Percentiles rank a stretch among this genome's conserved stretches.
phyloP scores from a whole-genome alignment of 2,888 invertebrate species.

The Protodeltote pygarga region DNA sequence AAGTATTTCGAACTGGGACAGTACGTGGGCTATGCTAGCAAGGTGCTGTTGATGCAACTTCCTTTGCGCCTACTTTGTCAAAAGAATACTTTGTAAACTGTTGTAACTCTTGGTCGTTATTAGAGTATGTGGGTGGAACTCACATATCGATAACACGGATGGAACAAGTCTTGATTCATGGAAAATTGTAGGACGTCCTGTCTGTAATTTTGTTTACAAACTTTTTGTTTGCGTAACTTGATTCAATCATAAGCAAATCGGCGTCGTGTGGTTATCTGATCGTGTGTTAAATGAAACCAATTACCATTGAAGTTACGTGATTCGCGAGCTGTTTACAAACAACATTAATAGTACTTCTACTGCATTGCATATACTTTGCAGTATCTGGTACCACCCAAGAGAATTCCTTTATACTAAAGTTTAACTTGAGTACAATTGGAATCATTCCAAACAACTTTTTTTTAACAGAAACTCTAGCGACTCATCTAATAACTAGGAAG shows the following conservation, averaged over 20 bases:
- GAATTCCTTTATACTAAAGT: constrained; percentile 2
- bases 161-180: constrained; percentile 6
- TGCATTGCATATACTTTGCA: constrained; percentile 1
- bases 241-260: constrained; percentile 11
- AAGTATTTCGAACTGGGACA: constrained; percentile 56
- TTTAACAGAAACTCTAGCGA: constrained; percentile 9
- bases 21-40: constrained; percentile 63
- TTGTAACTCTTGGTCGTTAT: constrained; percentile 41
- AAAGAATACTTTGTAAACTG: constrained; percentile 60
- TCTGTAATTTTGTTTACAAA: no score
- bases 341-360: constrained; percentile 10
- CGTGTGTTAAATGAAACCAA: constrained; percentile 11
- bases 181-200: constrained; percentile 4
- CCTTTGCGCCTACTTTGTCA: constrained; percentile 71
- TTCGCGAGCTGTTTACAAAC: constrained; percentile 22
- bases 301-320: constrained; percentile 19
- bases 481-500: constrained; percentile 30
- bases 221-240: not conserved
- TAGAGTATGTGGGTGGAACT: constrained; percentile 35
- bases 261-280: constrained; percentile 6
- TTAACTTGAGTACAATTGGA: constrained; percentile 18
- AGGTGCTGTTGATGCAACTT: constrained; percentile 77
- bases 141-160: constrained; percentile 20
- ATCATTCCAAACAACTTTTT: constrained; percentile 10
- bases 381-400: constrained; percentile 7